These are phyloP conservation scores for Schmidtea mediterranea DNA, from an alignment of 1,140 invertebrate species.

Conservation along the genomic window DNA sequence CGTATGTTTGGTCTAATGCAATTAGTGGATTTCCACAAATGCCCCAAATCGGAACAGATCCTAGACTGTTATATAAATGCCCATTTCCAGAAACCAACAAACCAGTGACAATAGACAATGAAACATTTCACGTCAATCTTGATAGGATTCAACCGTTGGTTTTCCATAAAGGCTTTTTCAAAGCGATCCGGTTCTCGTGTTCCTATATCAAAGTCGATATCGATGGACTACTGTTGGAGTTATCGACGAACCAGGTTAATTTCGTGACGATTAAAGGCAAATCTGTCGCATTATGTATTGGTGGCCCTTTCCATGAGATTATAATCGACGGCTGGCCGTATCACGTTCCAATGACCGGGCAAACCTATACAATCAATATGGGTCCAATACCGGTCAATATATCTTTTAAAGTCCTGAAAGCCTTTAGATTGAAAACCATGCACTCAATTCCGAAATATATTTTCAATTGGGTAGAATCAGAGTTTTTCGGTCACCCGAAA, in stretches of 20 bases:
- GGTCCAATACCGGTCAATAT: background rate
- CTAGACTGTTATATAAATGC: background rate
- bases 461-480: background rate
- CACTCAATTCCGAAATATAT: background rate
- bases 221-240: background rate
- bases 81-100: background rate
- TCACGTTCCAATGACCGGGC: background rate
- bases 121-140: background rate
- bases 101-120: background rate
- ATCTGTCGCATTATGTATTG: background rate
- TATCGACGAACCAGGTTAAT: background rate
- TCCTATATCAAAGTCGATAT: background rate
- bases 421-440: background rate
- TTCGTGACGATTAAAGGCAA: background rate
- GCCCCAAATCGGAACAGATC: constrained; percentile 1
- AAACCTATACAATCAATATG: background rate
- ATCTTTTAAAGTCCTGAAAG: background rate
- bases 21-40: background rate
- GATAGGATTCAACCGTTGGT: constrained; percentile 2
- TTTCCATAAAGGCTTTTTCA: background rate
- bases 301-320: background rate
- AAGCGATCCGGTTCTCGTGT: background rate
- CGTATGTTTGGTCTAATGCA: background rate
- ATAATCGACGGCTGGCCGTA: constrained; percentile 2
- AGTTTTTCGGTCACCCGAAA: background rate